A percentile compares a stretch with the other conserved stretches of the same genome.
Evolutionary conservation across 2,797 vertebrate genomes (phyloP).

Genomic region (Esox masquinongy): DNA sequence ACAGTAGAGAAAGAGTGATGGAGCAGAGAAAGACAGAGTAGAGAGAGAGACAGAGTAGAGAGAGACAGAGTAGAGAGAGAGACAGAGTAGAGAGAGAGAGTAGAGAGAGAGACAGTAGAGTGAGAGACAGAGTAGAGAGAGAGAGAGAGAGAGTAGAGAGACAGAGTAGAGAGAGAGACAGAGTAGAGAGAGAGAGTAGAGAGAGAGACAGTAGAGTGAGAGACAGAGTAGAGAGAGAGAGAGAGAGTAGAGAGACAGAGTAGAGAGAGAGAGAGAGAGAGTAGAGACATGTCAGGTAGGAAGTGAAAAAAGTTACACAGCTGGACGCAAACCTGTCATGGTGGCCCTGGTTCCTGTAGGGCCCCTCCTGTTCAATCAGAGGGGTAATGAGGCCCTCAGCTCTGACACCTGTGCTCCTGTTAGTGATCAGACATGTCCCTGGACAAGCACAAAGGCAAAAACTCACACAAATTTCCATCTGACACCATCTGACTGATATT

Average conservation of each 20-base stretch:
- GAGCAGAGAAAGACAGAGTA: not conserved
- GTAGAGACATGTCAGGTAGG: not conserved
- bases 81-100: not conserved
- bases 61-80: not conserved
- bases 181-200: not conserved
- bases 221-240: not conserved
- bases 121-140: not conserved
- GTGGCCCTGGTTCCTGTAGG: conserved; percentile 15
- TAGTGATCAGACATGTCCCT: conserved; percentile 15
- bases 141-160: not conserved
- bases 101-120: not conserved
- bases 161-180: not conserved
- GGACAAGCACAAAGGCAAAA: conserved; percentile 4
- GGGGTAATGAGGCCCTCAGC: conserved; percentile 17
- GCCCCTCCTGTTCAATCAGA: conserved; percentile 9
- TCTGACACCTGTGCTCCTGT: conserved; percentile 25
- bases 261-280: not conserved
- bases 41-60: not conserved
- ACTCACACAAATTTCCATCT: not conserved
- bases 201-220: not conserved
- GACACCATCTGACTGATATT: conserved; percentile 2
- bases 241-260: not conserved
- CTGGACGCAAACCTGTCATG: conserved; percentile 24
- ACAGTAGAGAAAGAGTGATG: not conserved
- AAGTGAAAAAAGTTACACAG: conserved; percentile 15